These are phyloP conservation scores for Lymantria dispar DNA, from an alignment of 2,888 invertebrate species.

Conservation along the genomic window DNA sequence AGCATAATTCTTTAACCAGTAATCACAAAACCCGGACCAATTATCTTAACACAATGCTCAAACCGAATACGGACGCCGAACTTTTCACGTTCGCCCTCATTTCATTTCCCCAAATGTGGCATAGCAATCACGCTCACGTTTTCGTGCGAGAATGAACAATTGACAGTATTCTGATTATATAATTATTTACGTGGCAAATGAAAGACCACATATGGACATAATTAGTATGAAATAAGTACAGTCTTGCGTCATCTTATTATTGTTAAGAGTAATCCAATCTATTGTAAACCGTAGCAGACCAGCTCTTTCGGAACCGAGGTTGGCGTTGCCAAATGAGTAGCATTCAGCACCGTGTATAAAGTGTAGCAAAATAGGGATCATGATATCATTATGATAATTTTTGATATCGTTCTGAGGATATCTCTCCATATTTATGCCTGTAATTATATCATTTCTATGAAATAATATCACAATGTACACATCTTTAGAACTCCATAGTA, in stretches of 20 bases:
- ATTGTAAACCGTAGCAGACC: too few relatives aligned
- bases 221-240: conserved; percentile 15
- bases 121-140: conserved; percentile 29
- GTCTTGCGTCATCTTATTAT: neutral
- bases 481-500: too few relatives aligned
- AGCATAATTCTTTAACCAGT: neutral
- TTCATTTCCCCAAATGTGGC: conserved; percentile 14
- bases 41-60: conserved; percentile 7
- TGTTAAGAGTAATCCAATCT: too few relatives aligned
- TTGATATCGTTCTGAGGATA: too few relatives aligned
- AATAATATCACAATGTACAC: too few relatives aligned
- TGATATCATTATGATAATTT: too few relatives aligned
- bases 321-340: too few relatives aligned
- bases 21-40: conserved; percentile 3
- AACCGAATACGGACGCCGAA: neutral
- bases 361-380: too few relatives aligned
- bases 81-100: conserved; percentile 23
- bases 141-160: conserved; percentile 35
- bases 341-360: too few relatives aligned
- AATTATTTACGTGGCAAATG: conserved; percentile 27
- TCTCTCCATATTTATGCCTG: too few relatives aligned
- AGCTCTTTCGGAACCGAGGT: too few relatives aligned
- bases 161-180: conserved; percentile 29
- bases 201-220: conserved; percentile 15
- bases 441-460: too few relatives aligned